A percentile compares a stretch with the other conserved stretches of the same genome.
These are phyloP conservation scores for Agrotis ipsilon DNA, from an alignment of 2,888 invertebrate species.

Conservation along the genomic window DNA sequence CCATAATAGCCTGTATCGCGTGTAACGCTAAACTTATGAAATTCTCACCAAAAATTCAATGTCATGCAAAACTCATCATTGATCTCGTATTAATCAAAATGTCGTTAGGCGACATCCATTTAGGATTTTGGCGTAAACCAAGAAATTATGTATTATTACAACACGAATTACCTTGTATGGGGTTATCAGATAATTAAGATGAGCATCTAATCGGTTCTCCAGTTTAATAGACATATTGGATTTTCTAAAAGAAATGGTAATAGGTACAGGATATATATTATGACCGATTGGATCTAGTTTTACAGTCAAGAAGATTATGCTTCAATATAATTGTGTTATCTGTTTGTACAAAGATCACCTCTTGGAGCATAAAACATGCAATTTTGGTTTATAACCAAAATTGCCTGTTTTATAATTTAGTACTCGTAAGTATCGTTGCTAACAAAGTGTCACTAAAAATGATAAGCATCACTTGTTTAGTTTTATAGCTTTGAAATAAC, in stretches of 20 bases:
- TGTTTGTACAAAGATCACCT: background rate
- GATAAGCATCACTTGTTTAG: too few species aligned
- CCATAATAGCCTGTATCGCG: background rate
- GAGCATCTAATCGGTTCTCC: conserved; percentile 1
- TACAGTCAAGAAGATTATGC: too few species aligned
- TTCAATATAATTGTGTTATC: too few species aligned
- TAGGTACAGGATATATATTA: too few species aligned
- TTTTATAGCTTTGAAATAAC: too few species aligned
- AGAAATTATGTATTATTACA: conserved; percentile 24
- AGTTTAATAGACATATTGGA: background rate
- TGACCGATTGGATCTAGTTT: too few species aligned
- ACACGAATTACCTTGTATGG: background rate
- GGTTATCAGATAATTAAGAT: conserved; percentile 17
- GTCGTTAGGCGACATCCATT: conserved; percentile 72
- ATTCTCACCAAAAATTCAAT: conserved; percentile 36
- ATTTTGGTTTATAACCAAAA: background rate
- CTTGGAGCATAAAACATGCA: too few species aligned
- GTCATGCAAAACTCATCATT: conserved; percentile 39
- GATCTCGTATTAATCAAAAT: conserved; percentile 70
- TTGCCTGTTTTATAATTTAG: background rate
- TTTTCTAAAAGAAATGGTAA: too few species aligned
- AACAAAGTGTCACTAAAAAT: too few species aligned
- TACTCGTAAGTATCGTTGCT: background rate
- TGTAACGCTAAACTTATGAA: too few species aligned
- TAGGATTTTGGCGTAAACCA: conserved; percentile 5